Evolutionary conservation across 1,140 invertebrate species (phyloP), one percentile per base, ranked within the genome.

Genomic region (Gonatopus flavifemur): DNA sequence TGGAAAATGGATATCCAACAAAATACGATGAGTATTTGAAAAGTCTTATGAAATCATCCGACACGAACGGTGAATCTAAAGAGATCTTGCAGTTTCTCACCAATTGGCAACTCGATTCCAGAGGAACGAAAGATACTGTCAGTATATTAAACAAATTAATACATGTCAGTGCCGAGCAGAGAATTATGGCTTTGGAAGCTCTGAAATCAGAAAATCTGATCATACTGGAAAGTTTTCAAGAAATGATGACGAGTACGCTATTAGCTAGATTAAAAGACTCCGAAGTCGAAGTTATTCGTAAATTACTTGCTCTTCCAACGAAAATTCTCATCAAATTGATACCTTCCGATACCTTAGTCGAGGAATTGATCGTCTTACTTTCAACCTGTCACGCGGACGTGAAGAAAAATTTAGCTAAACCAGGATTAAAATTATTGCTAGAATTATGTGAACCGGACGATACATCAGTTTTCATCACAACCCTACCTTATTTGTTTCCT

Each of bases 141-240:
- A 80, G 82, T 13, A 74, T 87, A 0, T 85, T 89, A 49, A 81
- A 86, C 62, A 85, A 85, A 38, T 66, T 90, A 1, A 85, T 86
- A 57, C 85, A 89, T 63, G 70, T 81, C 5, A 85, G 81, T 64
- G 56, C 84, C 0, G 70, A 82, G 41, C 77, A 86, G 36, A 74
- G 89, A 53, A 70, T 83, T 1, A 67, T 82, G 52, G 87, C 86
- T 0, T 75, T 90, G 3, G 21, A 68, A 18, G 52, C 55, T 8
- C 42, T 78, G 0, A 64, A 65, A 0, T 47, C 61, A 13, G 36
- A 66, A 0, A 33, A 61, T 2, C 25, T 69, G 0, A 40, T 46
- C 12, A 52, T 76, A 2, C 64, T 65, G 5, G 64, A 72, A 10
- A 64, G 46, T 24, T 64, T 77, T 13, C 57, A 53, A 3, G 57